Evolutionary conservation across 2,888 invertebrate species (phyloP).

Genomic region (Crepidodera aurea): DNA sequence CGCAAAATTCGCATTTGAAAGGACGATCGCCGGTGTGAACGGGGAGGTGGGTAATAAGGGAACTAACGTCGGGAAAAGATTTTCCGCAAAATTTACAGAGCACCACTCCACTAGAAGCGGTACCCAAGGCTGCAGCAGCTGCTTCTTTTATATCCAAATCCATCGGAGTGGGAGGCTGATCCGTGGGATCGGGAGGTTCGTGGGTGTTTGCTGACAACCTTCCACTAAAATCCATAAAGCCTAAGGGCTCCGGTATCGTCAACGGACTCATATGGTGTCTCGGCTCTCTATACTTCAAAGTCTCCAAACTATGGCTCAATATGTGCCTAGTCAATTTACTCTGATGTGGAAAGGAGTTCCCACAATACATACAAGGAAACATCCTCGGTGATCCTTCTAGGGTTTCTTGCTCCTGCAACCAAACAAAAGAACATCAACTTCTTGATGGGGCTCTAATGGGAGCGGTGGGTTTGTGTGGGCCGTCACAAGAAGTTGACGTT

Average conservation of each 20-base stretch:
- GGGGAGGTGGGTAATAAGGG: conserved; percentile 86
- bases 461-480: conserved; percentile 51
- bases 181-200: conserved; percentile 63
- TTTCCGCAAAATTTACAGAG: conserved; percentile 93
- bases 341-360: conserved; percentile 87
- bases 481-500: conserved; percentile 85
- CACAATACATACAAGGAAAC: conserved; percentile 90
- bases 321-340: conserved; percentile 91
- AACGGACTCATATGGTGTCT: conserved; percentile 63
- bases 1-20: conserved; percentile 93
- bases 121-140: conserved; percentile 70
- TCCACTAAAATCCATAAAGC: conserved; percentile 60
- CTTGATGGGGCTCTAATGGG: conserved; percentile 66
- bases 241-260: conserved; percentile 59
- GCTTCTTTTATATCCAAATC: conserved; percentile 68
- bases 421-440: conserved; percentile 81
- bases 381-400: conserved; percentile 55
- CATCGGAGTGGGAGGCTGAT: conserved; percentile 65
- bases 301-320: conserved; percentile 87
- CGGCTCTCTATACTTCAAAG: conserved; percentile 83
- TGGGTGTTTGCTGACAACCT: conserved; percentile 56
- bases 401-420: conserved; percentile 83
- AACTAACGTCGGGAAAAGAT: conserved; percentile 89
- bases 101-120: conserved; percentile 68
- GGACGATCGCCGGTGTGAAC: conserved; percentile 91